These are phyloP conservation scores for Scaptomyza montana DNA, from an alignment of 1,140 invertebrate genomes.

Conservation along the genomic window DNA sequence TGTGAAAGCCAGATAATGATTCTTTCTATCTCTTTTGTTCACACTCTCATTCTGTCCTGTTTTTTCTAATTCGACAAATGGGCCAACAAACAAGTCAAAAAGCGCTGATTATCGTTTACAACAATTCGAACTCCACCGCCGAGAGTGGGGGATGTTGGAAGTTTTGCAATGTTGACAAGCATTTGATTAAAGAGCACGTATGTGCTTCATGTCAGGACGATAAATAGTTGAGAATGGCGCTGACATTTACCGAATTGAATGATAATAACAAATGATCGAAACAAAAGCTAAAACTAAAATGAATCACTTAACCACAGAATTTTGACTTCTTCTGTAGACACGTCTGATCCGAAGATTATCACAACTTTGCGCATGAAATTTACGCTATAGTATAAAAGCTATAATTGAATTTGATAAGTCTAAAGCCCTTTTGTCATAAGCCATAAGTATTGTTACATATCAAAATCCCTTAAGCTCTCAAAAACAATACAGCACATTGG, in stretches of 20 bases:
- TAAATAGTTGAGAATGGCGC: slow-evolving; percentile 28
- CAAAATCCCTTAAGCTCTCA: slow-evolving; percentile 26
- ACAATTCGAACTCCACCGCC: slow-evolving; percentile 34
- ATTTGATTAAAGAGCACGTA: slow-evolving; percentile 69
- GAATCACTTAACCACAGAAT: slow-evolving; percentile 26
- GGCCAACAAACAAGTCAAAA: slow-evolving; percentile 46
- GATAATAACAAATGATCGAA: slow-evolving; percentile 31
- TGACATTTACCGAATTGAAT: slow-evolving; percentile 44
- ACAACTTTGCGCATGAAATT: slow-evolving; percentile 6
- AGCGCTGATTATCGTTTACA: slow-evolving; percentile 50
- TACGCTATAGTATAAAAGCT: not conserved
- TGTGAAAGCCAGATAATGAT: slow-evolving; percentile 35
- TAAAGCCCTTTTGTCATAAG: slow-evolving; percentile 20
- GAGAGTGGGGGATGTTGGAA: slow-evolving; percentile 20
- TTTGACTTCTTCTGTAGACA: not conserved
- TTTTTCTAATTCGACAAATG: slow-evolving; percentile 69
- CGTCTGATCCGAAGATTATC: not conserved
- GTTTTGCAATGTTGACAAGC: slow-evolving; percentile 68
- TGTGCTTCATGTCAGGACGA: slow-evolving; percentile 38
- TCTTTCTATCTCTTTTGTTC: not conserved
- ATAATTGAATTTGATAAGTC: slow-evolving; percentile 20
- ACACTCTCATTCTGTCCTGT: slow-evolving; percentile 31
- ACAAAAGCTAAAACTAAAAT: slow-evolving; percentile 16
- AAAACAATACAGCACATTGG: slow-evolving; percentile 17
- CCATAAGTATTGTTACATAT: slow-evolving; percentile 28